These are phyloP conservation scores for Uropetala carovei DNA, from an alignment of 2,888 invertebrate species.

Conservation along the genomic window DNA sequence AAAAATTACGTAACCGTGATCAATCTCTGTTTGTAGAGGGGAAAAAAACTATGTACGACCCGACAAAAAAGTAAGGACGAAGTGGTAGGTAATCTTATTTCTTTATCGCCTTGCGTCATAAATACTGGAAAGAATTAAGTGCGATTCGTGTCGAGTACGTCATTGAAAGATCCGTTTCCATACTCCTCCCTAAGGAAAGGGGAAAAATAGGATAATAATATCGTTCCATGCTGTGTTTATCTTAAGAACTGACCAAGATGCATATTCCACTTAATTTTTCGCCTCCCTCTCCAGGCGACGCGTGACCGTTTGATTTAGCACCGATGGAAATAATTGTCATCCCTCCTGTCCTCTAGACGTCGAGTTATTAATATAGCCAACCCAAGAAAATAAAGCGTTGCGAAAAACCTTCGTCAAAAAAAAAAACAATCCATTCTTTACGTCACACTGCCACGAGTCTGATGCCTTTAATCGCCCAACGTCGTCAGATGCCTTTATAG, in stretches of 20 bases:
- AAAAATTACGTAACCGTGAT: not conserved
- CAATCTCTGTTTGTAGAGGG: not conserved
- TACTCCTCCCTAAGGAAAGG: not conserved
- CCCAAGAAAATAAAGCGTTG: no score
- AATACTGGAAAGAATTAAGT: not conserved
- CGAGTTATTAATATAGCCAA: no score
- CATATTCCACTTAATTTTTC: no score
- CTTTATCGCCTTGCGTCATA: not conserved
- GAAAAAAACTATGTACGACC: no score
- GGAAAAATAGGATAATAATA: not conserved
- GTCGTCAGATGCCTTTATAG: slow-evolving; percentile 60
- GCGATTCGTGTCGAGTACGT: not conserved
- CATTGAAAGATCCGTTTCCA: not conserved
- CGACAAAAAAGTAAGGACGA: no score
- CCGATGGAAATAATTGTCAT: no score
- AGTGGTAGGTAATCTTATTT: not conserved
- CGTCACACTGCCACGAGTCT: slow-evolving; percentile 59
- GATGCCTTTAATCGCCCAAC: slow-evolving; percentile 15
- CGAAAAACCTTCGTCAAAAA: not conserved
- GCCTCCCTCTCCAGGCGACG: no score
- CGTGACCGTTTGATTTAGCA: no score
- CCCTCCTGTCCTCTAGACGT: no score
- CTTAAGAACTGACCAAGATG: no score
- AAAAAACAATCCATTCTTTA: not conserved
- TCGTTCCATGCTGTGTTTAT: no score